Evolutionary conservation across 2,113 vertebrate genomes (phyloP).

Genomic region (Tetrax tetrax): DNA sequence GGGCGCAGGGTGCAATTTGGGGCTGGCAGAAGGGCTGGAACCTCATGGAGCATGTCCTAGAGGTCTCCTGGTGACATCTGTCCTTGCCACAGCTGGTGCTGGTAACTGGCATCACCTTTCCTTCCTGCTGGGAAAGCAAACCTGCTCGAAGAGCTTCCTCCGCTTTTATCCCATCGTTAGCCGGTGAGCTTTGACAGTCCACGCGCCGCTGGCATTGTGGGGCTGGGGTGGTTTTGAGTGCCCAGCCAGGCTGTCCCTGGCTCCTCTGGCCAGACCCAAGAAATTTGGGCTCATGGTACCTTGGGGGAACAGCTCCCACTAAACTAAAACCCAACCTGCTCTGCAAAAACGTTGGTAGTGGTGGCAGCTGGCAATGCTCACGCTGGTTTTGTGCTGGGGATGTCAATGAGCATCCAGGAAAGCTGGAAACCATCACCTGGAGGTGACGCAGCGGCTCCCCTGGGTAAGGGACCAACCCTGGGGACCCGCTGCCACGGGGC

Average conservation of each 20-base stretch:
- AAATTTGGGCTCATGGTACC: background rate
- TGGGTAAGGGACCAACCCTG: fast-evolving
- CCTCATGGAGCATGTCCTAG: background rate
- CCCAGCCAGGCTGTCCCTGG: background rate
- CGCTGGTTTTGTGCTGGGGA: background rate
- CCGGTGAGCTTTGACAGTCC: background rate
- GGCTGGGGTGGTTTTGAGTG: background rate
- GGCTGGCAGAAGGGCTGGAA: background rate
- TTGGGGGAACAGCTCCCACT: fast-evolving
- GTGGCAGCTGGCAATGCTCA: background rate
- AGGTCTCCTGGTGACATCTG: background rate
- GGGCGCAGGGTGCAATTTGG: background rate
- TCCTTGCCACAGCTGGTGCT: background rate
- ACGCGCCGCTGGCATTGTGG: background rate
- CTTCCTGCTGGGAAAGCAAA: background rate
- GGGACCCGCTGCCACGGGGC: fast-evolving
- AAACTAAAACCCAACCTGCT: background rate
- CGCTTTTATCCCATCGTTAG: background rate
- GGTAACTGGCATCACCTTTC: background rate
- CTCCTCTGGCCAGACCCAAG: fast-evolving
- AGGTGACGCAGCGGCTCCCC: background rate
- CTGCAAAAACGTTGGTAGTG: fast-evolving
- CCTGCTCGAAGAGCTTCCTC: background rate
- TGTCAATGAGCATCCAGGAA: background rate
- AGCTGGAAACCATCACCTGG: background rate